These are phyloP conservation scores for Dreissena polymorpha DNA, from an alignment of 1,140 invertebrate genomes.

Conservation along the genomic window DNA sequence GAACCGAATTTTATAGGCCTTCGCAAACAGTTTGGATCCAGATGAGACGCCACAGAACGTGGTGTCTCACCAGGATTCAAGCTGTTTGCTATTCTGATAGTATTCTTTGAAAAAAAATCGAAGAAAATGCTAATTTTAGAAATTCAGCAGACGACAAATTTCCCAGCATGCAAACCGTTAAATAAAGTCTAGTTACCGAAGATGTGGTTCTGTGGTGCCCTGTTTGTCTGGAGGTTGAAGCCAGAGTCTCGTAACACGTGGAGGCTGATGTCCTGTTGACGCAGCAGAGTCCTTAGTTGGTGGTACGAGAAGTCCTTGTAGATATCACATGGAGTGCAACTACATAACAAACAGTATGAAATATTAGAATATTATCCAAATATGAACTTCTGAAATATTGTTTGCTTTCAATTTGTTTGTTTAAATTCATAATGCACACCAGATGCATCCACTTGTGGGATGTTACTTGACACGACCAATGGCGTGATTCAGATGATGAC, in stretches of 20 bases:
- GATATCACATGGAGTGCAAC: slow-evolving; percentile 81
- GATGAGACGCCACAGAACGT: no score
- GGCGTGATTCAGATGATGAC: no score
- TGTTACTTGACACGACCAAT: no score
- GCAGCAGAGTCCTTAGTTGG: slow-evolving; percentile 87
- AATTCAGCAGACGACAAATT: no score
- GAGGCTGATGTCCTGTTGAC: slow-evolving; percentile 88
- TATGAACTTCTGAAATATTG: not conserved
- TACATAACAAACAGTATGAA: not conserved
- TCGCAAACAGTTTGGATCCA: no score
- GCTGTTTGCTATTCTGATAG: no score
- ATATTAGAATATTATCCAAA: not conserved
- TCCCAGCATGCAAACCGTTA: no score
- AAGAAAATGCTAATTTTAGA: no score
- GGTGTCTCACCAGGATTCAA: no score
- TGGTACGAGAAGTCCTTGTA: slow-evolving; percentile 88
- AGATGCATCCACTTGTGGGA: not conserved
- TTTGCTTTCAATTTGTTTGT: not conserved
- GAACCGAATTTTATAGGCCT: no score
- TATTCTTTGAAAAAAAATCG: no score
- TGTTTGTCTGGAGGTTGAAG: slow-evolving; percentile 61
- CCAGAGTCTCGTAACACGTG: slow-evolving; percentile 87
- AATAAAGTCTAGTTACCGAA: slow-evolving; percentile 43
- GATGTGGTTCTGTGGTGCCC: slow-evolving; percentile 57
- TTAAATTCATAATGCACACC: not conserved